phyloP scores from a whole-genome alignment of 2,888 invertebrate species.

The Cheilosia vernalis region DNA sequence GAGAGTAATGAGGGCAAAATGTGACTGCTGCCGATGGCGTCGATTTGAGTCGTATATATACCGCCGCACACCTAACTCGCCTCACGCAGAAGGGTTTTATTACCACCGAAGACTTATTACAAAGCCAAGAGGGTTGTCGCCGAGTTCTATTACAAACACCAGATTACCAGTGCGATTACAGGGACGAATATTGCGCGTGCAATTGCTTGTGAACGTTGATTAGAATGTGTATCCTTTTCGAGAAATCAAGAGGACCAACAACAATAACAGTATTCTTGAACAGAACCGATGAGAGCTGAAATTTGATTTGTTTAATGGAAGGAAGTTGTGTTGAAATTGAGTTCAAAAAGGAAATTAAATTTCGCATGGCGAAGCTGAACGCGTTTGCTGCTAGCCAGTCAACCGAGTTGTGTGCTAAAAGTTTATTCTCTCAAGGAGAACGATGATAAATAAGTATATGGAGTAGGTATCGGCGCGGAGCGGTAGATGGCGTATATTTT shows the following conservation, averaged over 20 bases:
- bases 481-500: background rate
- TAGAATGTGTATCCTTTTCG: constrained; percentile 17
- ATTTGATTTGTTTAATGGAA: constrained; percentile 43
- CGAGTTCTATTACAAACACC: constrained; percentile 5
- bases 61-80: background rate
- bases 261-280: background rate
- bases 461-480: background rate
- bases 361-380: background rate
- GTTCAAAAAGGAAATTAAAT: constrained; percentile 13
- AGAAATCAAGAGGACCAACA: constrained; percentile 5
- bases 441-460: constrained; percentile 18
- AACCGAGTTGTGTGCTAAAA: constrained; percentile 23
- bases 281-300: constrained; percentile 16
- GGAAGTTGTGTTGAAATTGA: constrained; percentile 5
- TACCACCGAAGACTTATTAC: background rate
- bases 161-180: constrained; percentile 24
- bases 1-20: constrained; percentile 34
- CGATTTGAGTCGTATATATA: constrained; percentile 1
- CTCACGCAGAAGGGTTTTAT: background rate
- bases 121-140: background rate
- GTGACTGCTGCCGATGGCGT: constrained; percentile 27
- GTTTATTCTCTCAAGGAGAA: constrained; percentile 7
- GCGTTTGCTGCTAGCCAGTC: constrained; percentile 6
- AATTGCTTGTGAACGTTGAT: constrained; percentile 23
- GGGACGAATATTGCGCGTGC: background rate